phyloP scores from a whole-genome alignment of 2,888 invertebrate genomes.

The Meloe dianella region DNA sequence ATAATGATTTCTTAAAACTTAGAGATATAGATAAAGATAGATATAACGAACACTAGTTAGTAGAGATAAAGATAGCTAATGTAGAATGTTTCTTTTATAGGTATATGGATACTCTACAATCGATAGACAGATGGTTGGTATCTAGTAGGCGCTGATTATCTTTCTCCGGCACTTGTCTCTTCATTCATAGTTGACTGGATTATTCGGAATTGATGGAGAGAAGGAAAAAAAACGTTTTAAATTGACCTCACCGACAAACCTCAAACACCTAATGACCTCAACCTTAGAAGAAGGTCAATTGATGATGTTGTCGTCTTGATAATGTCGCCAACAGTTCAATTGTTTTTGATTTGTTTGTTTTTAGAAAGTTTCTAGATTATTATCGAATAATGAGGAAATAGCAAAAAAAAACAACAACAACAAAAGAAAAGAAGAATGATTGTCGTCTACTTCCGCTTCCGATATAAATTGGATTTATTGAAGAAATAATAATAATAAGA shows the following conservation, averaged over 20 bases:
- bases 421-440: neutral
- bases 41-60: neutral
- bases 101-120: slow-evolving; percentile 12
- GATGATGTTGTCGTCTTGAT: neutral
- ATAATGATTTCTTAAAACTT: too few species aligned
- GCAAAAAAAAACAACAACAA: too few species aligned
- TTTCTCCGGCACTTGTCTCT: slow-evolving; percentile 4
- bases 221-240: neutral
- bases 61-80: neutral
- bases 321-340: neutral
- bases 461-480: neutral
- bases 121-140: slow-evolving; percentile 22
- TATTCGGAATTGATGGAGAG: too few species aligned
- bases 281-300: neutral
- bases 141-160: neutral
- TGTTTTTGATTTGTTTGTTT: neutral
- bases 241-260: slow-evolving; percentile 3
- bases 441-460: neutral
- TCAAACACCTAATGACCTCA: neutral
- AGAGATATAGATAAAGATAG: neutral
- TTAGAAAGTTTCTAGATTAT: neutral
- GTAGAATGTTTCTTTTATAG: neutral
- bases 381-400: neutral
- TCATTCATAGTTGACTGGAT: neutral
- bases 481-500: too few species aligned